Evolutionary conservation across 64 coral and sea anemone species (phyloP), one percentile per base, ranked within the genome.

Genomic region (Acropora tenuis): DNA sequence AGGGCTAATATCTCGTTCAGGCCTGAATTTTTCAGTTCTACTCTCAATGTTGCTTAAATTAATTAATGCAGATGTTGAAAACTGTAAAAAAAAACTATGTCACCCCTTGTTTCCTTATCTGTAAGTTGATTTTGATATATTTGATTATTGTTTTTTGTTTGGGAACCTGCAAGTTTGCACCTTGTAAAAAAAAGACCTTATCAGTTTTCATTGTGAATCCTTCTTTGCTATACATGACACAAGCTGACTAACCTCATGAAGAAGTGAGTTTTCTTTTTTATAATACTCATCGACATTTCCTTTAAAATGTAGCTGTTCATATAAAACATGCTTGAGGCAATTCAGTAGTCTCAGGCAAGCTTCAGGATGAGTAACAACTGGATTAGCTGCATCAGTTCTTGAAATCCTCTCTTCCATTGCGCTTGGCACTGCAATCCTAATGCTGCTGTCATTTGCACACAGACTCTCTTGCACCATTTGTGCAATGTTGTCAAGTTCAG

Each of bases 281-380:
- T 97, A 97, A 55, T 97, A 94, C 46, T 97, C 95, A 72, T 91
- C 47, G 47, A 89, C 72, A 79, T 94, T 94, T 13, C 92, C 95
- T 65, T 75, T 68, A 73, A 94, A 94, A 42, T 80, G 73, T 16
- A 90, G 74, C 76, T 97, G 88, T 19, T 82, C 84, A 76, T 88
- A 97, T 83, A 97, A 78, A 47, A 97, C 89, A 76, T 94, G 88
- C 60, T 88, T 90, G 2, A 97, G 81, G 63, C 83, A 89, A 58
- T 91, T 61, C 3, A 97, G 18, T 41, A 97, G 74, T 89, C 83
- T 67, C 69, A 81, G 83, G 84, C 47, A 52, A 40, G 77, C 80
- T 0, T 12, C 5, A 88, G 91, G 90, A 44, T 86, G 46, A 42
- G 80, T 92, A 12, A 78, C 58, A 16, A 6, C 48, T 41, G 50